Evolutionary conservation across 1,140 invertebrate species (phyloP).

Genomic region (Drosophila guanche): DNA sequence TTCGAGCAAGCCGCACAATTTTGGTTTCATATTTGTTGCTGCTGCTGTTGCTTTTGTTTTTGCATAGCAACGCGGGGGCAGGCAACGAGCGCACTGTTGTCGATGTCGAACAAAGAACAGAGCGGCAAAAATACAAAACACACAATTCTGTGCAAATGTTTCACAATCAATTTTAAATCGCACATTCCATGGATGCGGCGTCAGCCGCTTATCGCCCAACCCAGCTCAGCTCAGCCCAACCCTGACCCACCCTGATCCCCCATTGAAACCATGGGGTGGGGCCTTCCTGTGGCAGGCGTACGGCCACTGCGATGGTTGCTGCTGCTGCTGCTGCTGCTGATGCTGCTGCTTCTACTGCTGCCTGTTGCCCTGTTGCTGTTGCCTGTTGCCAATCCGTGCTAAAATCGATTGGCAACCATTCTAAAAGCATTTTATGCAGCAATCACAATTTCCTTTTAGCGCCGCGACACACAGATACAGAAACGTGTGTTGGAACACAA

Average conservation of each 20-base stretch:
- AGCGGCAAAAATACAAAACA: constrained; percentile 47
- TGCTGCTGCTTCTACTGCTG: constrained; percentile 12
- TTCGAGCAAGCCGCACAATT: constrained; percentile 63
- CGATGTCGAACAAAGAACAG: constrained; percentile 39
- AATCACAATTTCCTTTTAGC: constrained; percentile 80
- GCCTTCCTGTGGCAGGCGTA: constrained; percentile 17
- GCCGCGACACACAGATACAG: constrained; percentile 43
- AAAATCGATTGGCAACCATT: constrained; percentile 79
- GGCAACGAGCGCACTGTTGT: constrained; percentile 4
- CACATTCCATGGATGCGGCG: constrained; percentile 53
- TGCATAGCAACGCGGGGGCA: constrained; percentile 16
- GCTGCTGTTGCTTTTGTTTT: constrained; percentile 17
- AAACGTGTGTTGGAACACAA: too few species aligned
- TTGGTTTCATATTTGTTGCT: constrained; percentile 47
- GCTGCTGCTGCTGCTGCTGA: constrained; percentile 8
- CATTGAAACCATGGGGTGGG: neutral
- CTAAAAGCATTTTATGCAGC: constrained; percentile 80
- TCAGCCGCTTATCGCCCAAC: constrained; percentile 52
- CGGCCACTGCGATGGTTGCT: neutral
- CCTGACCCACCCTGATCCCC: neutral
- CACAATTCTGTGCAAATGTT: constrained; percentile 71
- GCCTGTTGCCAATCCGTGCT: constrained; percentile 66
- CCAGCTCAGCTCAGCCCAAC: constrained; percentile 1
- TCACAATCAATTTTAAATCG: constrained; percentile 78
- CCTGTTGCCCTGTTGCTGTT: constrained; percentile 32